These are phyloP conservation scores for Wiebesia pumilae DNA, from an alignment of 1,140 invertebrate species.

Conservation along the genomic window DNA sequence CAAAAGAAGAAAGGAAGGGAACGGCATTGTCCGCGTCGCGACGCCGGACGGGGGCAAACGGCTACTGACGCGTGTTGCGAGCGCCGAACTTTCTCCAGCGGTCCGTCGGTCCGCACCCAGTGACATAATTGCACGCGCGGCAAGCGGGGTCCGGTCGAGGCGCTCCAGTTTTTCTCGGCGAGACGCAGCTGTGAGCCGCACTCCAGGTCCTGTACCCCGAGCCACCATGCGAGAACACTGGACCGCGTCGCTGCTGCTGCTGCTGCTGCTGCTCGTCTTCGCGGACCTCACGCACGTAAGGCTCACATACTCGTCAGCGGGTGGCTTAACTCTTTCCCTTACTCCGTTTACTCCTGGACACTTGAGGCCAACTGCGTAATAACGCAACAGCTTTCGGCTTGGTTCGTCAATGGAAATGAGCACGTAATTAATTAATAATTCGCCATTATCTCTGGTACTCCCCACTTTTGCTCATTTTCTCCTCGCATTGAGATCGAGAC, in stretches of 20 bases:
- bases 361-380: not conserved
- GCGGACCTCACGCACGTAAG: conserved; percentile 16
- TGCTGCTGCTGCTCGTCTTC: not conserved
- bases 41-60: no score
- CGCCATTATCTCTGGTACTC: not conserved
- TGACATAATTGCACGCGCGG: conserved; percentile 43
- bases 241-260: not conserved
- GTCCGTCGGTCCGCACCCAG: conserved; percentile 18
- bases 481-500: not conserved
- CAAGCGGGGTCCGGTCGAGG: not conserved
- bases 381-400: not conserved
- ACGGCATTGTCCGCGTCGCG: not conserved
- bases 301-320: not conserved
- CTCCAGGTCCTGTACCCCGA: not conserved
- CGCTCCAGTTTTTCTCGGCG: conserved; percentile 38
- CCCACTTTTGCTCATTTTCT: not conserved
- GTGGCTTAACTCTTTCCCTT: no score
- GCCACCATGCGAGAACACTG: not conserved
- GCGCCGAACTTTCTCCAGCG: conserved; percentile 39
- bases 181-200: not conserved
- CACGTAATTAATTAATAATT: not conserved
- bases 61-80: not conserved
- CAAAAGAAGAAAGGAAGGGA: not conserved
- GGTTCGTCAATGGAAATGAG: not conserved
- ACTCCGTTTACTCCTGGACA: no score